Evolutionary conservation across 2,113 vertebrate genomes (phyloP).

Genomic region (Mohoua ochrocephala): DNA sequence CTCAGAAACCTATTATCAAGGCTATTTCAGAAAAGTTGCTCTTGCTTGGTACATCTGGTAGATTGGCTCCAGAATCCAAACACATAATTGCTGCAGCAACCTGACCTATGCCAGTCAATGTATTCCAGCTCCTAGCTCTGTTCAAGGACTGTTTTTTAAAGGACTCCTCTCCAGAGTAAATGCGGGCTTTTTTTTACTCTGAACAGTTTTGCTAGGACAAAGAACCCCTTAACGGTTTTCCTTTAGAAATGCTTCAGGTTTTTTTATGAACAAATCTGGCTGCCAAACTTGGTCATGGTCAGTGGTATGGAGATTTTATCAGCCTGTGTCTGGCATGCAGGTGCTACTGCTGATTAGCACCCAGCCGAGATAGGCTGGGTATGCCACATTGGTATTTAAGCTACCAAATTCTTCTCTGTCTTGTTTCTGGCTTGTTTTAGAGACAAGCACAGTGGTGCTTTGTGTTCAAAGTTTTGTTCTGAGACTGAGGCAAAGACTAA

Average conservation of each 20-base stretch:
- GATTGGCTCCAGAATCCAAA: not conserved
- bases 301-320: not conserved
- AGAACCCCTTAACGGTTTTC: not conserved
- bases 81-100: not conserved
- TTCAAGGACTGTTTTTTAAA: not conserved
- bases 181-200: not conserved
- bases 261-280: not conserved
- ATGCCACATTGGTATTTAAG: not conserved
- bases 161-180: not conserved
- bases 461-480: not conserved
- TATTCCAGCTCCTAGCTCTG: not conserved
- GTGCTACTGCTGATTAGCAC: not conserved
- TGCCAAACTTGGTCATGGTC: not conserved
- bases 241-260: not conserved
- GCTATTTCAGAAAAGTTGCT: constrained; percentile 20
- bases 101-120: not conserved
- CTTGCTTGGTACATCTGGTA: not conserved
- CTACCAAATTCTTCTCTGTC: not conserved
- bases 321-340: not conserved
- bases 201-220: not conserved
- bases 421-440: not conserved
- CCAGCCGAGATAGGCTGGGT: not conserved
- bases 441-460: not conserved
- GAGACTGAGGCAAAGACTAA: not conserved
- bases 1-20: constrained; percentile 43